Evolutionary conservation across 37 sponge, comb jelly and placozoan species (phyloP).

Genomic region (Petrosia ficiformis): DNA sequence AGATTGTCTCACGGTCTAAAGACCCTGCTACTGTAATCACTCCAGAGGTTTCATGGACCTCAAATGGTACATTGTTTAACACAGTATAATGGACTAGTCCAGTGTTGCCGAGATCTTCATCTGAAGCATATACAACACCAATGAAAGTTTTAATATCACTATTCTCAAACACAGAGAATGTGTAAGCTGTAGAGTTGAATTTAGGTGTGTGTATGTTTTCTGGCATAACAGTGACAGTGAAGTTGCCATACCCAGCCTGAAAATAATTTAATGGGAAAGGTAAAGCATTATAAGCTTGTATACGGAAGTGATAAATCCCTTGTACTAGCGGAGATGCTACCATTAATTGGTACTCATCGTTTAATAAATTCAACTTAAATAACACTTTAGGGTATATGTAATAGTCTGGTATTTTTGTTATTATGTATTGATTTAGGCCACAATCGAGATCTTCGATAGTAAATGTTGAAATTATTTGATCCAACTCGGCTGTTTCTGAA

Average conservation of each 20-base stretch:
- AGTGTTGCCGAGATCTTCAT: slow-evolving; percentile 29
- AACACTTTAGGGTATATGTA: slow-evolving; percentile 7
- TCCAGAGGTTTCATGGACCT: slow-evolving; percentile 16
- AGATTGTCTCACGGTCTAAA: slow-evolving; percentile 49
- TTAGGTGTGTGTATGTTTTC: slow-evolving; percentile 25
- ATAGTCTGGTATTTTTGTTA: slow-evolving; percentile 31
- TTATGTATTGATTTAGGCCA: not conserved
- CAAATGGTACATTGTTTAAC: slow-evolving; percentile 21
- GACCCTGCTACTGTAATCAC: not conserved
- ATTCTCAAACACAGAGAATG: slow-evolving; percentile 9
- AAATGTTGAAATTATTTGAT: not conserved
- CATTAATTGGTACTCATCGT: not conserved
- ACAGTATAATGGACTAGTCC: slow-evolving; percentile 4
- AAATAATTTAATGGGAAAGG: slow-evolving; percentile 8
- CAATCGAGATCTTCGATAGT: slow-evolving; percentile 22
- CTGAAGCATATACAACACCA: slow-evolving; percentile 40
- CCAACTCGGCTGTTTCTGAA: not conserved
- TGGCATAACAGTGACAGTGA: slow-evolving; percentile 30
- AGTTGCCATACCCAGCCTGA: slow-evolving; percentile 22
- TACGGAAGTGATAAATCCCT: slow-evolving; percentile 22
- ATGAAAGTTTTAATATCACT: not conserved
- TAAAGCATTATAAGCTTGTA: slow-evolving; percentile 21
- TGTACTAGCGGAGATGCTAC: not conserved
- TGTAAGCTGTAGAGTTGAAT: not conserved
- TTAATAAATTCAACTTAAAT: slow-evolving; percentile 4